phyloP scores from a whole-genome alignment of 2,888 invertebrate genomes.

The Eupithecia tripunctaria region DNA sequence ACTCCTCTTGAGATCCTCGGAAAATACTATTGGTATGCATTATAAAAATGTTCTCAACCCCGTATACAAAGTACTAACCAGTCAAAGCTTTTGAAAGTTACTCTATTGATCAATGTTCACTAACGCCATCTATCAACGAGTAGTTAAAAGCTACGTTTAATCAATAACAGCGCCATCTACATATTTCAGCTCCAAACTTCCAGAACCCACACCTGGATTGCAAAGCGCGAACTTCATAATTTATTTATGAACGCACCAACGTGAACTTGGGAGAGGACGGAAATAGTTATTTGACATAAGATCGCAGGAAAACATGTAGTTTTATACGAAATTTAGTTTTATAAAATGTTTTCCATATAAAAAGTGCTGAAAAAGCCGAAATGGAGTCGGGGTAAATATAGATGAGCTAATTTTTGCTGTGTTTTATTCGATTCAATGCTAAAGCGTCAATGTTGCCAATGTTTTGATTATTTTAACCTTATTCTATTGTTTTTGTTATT shows the following conservation, averaged over 20 bases:
- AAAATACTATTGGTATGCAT: background rate
- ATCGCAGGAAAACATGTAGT: constrained; percentile 80
- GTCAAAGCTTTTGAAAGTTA: background rate
- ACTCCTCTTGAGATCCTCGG: too few relatives aligned
- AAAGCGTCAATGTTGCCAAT: constrained; percentile 54
- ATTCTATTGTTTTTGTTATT: constrained; percentile 45
- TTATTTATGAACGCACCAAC: constrained; percentile 69
- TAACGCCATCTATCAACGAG: constrained; percentile 48
- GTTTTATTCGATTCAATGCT: constrained; percentile 50
- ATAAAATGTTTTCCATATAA: constrained; percentile 60
- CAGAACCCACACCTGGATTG: constrained; percentile 42
- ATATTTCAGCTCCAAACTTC: constrained; percentile 18
- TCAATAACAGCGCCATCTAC: constrained; percentile 58
- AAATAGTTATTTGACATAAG: constrained; percentile 84
- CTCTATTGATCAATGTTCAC: background rate
- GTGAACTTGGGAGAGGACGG: constrained; percentile 78
- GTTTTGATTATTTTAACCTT: constrained; percentile 79
- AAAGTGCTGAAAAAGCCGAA: constrained; percentile 62
- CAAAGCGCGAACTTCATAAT: constrained; percentile 38
- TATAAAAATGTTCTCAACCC: background rate
- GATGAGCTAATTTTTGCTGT: constrained; percentile 49
- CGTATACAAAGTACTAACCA: background rate
- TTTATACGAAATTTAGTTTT: constrained; percentile 76
- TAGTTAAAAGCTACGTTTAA: constrained; percentile 6
- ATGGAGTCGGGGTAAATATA: constrained; percentile 81